Percentiles rank a stretch among this genome's conserved stretches.
Conservation (phyloP, 1,140 invertebrate genomes). For the Calliphora vicina region DNA sequence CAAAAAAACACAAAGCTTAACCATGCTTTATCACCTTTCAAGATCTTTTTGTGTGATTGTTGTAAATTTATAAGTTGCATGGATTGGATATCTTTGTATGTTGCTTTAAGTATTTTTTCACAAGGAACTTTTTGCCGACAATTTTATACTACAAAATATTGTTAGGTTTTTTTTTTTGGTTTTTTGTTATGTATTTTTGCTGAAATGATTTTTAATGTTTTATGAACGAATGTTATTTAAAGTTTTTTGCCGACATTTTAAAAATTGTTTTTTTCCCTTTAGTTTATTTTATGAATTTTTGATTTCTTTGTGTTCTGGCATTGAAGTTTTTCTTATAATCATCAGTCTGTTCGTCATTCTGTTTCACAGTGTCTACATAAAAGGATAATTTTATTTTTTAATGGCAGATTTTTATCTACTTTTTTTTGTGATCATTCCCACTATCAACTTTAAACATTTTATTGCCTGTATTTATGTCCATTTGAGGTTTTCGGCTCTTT, state of each 20-base stretch:
- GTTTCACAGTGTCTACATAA: not conserved
- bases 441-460: not conserved
- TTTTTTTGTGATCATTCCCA: not conserved
- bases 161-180: not conserved
- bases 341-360: not conserved
- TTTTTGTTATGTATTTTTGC: not conserved
- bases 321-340: not conserved
- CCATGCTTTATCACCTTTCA: slow-evolving; percentile 31
- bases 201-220: not conserved
- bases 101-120: slow-evolving; percentile 25
- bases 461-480: not conserved
- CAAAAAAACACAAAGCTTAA: not conserved
- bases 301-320: not conserved
- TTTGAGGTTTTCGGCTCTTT: not conserved
- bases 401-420: slow-evolving; percentile 1
- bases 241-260: not conserved
- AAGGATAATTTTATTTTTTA: not conserved
- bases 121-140: slow-evolving; percentile 20
- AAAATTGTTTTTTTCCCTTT: not conserved
- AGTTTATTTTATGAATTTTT: not conserved
- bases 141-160: slow-evolving; percentile 5
- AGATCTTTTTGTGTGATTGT: slow-evolving; percentile 16
- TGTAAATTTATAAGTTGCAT: not conserved
- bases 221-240: not conserved
- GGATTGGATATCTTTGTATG: not conserved